Base-by-base conservation (phyloP, 2,797 vertebrate genomes). In the Gila robusta region DNA sequence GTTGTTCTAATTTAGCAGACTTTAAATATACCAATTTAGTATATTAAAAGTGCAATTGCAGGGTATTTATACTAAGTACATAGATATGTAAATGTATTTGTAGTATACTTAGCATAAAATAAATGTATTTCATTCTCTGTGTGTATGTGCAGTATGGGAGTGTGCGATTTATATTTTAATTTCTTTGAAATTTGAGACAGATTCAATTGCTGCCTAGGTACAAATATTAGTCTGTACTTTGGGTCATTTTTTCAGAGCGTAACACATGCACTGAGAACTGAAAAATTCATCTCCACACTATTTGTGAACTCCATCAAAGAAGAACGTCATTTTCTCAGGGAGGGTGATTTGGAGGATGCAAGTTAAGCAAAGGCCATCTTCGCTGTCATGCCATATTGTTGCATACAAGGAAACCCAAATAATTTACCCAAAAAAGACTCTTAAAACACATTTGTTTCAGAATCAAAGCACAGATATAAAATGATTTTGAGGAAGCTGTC, bases 331-430 rank as follows among this genome's bases (percentile, higher is more conserved):
- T 84, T 83, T 69, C 79, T 83, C 12, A 3, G 81, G 11, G 78
- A 84, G 78, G 52, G 23, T 66, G 49, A 70, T 76, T 44, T 26
- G 5, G 70, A 83, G 78, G 70, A 84, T 74, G 66, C 26, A 59
- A 14, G 70, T 78, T 64, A 44, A 76, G 62, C 35, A 81, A 86
- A 82, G 44, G 32, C 62, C 73, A 62, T 69, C 74, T 67, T 79
- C 85, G 26, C 62, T 41, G 77, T 59, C 71, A 74, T 41, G 28
- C 67, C 85, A 79, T 62, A 79, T 79, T 79, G 59, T 28, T 4
- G 8, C 5, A n/a, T 82, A 64, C 37, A 81, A n/a, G 37, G 52
- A 67, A 79, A 59, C 4, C 16, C 3, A 9, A 16, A 32, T 17
- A 35, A 54, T 2, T 10, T 14, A 37, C 12, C 2, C 41, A 14